Evolutionary conservation across 2,113 vertebrate species (phyloP), one percentile per base, ranked within the genome.

Genomic region (Spea bombifrons): DNA sequence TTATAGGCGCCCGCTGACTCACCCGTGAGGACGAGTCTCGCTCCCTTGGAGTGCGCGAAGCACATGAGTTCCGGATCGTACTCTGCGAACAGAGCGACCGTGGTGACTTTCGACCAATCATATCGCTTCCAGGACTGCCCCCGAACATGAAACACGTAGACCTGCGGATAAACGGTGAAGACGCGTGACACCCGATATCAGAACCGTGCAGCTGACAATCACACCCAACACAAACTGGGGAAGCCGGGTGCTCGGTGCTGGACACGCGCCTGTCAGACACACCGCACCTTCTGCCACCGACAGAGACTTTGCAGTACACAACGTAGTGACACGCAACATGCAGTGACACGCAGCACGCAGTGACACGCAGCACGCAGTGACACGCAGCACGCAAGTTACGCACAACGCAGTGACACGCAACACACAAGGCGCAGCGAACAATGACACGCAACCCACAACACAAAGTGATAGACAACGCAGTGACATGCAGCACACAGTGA

Each of bases 21-120:
- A 98, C 96, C 97, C 96, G 96, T 98, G 5, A 98, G 88, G 13
- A 99, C 95, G 0, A 96, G 3, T 68, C 95, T 93, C 66, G 91
- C 88, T 66, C 95, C 95, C 84, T 92, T 92, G 0, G 94, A 93
- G 84, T 98, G 97, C 70, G 97, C 96, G 0, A 91, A 85, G 85
- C 97, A 99, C 94, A 97, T 84, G 15, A 99, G 95, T 66, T 98
- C 94, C 0, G 94, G 81, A 7, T 99, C 94, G 77, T 95, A 98
- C 76, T 91, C 89, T 13, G 95, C 96, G 82, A 98, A 99, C 3
- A 85, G 82, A 10, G 95, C 95, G 81, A 99, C 90, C 0, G 96
- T 99, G 4, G 97, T 99, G 78, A 97, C 91, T 80, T 92, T 91
- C 57, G 92, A 93, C 97, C 97, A 99, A 78, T 98, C 92, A 76